phyloP scores from a whole-genome alignment of 2,113 vertebrate genomes.

The Amblyopsis rosae region DNA sequence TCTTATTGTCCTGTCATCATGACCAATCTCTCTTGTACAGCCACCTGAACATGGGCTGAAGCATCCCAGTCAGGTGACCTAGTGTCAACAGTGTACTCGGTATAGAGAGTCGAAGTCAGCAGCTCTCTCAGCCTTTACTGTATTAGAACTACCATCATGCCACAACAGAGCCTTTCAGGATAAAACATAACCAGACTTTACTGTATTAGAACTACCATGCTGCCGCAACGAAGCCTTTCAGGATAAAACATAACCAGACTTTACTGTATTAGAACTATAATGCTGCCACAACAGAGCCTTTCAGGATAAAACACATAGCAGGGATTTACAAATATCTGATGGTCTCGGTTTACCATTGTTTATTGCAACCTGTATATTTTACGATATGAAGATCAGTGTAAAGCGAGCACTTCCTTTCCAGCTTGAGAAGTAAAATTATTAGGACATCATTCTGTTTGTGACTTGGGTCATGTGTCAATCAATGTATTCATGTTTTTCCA shows the following conservation, averaged over 20 bases:
- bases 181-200: too few relatives aligned
- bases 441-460: slow-evolving; percentile 56
- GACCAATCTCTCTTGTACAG: slow-evolving; percentile 62
- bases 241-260: too few relatives aligned
- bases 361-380: neutral
- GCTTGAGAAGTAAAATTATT: slow-evolving; percentile 45
- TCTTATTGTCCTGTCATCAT: slow-evolving; percentile 45
- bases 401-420: slow-evolving; percentile 2
- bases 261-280: slow-evolving; percentile 29
- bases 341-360: too few relatives aligned
- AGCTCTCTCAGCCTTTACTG: slow-evolving; percentile 58
- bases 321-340: neutral
- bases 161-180: too few relatives aligned
- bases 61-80: slow-evolving; percentile 68
- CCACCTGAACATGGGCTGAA: slow-evolving; percentile 70
- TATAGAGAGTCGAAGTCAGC: slow-evolving; percentile 59
- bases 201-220: too few relatives aligned
- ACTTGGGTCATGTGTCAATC: slow-evolving; percentile 39
- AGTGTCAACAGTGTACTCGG: slow-evolving; percentile 65
- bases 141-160: too few relatives aligned
- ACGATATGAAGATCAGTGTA: too few relatives aligned
- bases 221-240: too few relatives aligned
- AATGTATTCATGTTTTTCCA: slow-evolving; percentile 48
- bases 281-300: slow-evolving; percentile 10
- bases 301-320: neutral